phyloP scores from a whole-genome alignment of 2,888 invertebrate species.

The Protophormia terraenovae region DNA sequence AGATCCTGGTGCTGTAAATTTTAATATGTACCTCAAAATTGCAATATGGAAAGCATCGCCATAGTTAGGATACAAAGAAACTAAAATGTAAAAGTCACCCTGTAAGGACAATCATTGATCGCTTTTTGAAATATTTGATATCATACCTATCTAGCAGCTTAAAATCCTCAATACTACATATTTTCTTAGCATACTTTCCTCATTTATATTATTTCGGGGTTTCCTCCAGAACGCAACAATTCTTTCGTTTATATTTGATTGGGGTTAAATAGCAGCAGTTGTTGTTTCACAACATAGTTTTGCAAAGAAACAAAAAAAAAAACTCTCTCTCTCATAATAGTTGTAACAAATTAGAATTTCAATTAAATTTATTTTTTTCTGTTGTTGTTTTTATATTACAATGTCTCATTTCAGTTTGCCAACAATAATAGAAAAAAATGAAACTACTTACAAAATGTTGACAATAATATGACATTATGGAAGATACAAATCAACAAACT shows the following conservation, averaged over 20 bases:
- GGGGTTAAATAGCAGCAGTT: conserved; percentile 67
- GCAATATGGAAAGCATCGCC: too few relatives aligned
- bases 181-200: conserved; percentile 31
- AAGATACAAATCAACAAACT: conserved; percentile 42
- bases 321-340: conserved; percentile 47
- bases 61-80: too few relatives aligned
- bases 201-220: neutral
- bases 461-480: conserved; percentile 42
- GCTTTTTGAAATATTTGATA: too few relatives aligned
- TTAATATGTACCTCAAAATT: too few relatives aligned
- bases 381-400: neutral
- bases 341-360: conserved; percentile 63
- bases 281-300: conserved; percentile 28
- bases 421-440: conserved; percentile 8
- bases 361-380: conserved; percentile 35
- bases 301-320: neutral
- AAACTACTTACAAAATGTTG: conserved; percentile 45
- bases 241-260: conserved; percentile 41
- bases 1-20: too few relatives aligned
- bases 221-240: neutral
- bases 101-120: too few relatives aligned
- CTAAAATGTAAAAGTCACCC: too few relatives aligned
- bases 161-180: too few relatives aligned
- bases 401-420: conserved; percentile 3
- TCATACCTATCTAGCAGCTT: too few relatives aligned